Percentiles rank a stretch among this genome's conserved stretches.
Evolutionary conservation across 2,888 invertebrate genomes (phyloP).

Genomic region (Odontocolon sp.): DNA sequence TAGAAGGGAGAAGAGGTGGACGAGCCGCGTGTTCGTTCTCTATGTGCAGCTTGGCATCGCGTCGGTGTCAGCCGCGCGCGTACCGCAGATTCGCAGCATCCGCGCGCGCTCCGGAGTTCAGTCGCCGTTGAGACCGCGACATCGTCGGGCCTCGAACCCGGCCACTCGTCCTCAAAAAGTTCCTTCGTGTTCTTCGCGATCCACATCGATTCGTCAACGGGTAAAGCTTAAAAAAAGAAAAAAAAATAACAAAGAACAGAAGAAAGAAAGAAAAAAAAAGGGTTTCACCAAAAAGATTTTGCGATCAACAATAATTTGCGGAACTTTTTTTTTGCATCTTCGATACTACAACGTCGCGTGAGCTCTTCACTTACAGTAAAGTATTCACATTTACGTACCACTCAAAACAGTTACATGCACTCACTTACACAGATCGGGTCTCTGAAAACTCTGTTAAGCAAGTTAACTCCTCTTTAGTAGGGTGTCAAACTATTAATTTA

Average conservation of each 20-base stretch:
- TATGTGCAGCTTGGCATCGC: constrained; percentile 18
- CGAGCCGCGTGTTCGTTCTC: constrained; percentile 24
- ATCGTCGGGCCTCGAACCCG: constrained; percentile 72
- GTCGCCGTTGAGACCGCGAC: constrained; percentile 80
- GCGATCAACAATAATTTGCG: neutral
- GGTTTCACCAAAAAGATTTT: neutral
- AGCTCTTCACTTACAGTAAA: constrained; percentile 12
- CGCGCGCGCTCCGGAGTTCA: constrained; percentile 75
- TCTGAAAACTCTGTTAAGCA: constrained; percentile 9
- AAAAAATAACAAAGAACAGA: neutral
- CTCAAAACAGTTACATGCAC: neutral
- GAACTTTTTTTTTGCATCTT: neutral
- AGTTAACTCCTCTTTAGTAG: neutral
- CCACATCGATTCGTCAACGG: constrained; percentile 24
- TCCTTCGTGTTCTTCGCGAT: constrained; percentile 33
- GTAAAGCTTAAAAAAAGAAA: no score
- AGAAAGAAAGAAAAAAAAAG: neutral
- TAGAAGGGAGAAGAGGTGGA: neutral
- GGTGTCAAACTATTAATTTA: constrained; percentile 15
- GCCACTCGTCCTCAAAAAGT: constrained; percentile 49
- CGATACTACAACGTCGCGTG: constrained; percentile 10
- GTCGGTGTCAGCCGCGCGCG: constrained; percentile 27
- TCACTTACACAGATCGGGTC: neutral
- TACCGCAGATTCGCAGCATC: constrained; percentile 73
- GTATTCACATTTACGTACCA: neutral